Evolutionary conservation across 2,888 invertebrate species (phyloP), one percentile per base, ranked within the genome.

Genomic region (Xylota sylvarum): DNA sequence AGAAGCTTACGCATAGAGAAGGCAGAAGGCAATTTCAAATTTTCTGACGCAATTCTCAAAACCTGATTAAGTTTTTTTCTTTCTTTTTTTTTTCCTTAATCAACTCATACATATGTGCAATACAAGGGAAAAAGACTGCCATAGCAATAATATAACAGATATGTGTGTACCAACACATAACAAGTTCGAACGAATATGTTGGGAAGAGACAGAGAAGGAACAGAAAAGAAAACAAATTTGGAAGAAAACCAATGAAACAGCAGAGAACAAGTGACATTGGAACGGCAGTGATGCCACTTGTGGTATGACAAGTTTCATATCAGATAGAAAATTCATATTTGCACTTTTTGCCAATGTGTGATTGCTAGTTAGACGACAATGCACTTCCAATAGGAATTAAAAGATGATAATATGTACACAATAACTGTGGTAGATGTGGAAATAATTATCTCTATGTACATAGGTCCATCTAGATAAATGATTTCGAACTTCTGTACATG

Each of bases 31-130:
- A 81, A 84, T 88, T 88, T 89, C 87, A 89, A 89, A 88, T 89
- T 89, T 90, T 90, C 90, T 90, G 90, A 90, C 90, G 90, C 90
- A 90, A 90, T 90, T 90, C 83, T 78, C 72, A 77, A 84, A 88
- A 87, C 88, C 87, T 88, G 87, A 87, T 87, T 80, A 76, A 70
- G 6, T 70, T 62, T 64, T 64, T 58, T 56, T 43, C 32, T 35
- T 64, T 5, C 37, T 32, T 43, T 40, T 35, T 64, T 5, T 46
- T 32, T 46, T 37, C 52, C 62, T 69, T 60, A 62, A 74, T 60
- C 52, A 46, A 74, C 60, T 12, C 5, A 37, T n/a, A 60, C n/a
- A 58, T 5, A 27, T n/a, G 10, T 56, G 19, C 17, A 10, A 17
- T 19, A 69, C 50, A 32, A 78, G 60, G 58, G 58, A 58, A 50